These are phyloP conservation scores for Cepaea nemoralis DNA, from an alignment of 1,140 invertebrate species.

Conservation along the genomic window DNA sequence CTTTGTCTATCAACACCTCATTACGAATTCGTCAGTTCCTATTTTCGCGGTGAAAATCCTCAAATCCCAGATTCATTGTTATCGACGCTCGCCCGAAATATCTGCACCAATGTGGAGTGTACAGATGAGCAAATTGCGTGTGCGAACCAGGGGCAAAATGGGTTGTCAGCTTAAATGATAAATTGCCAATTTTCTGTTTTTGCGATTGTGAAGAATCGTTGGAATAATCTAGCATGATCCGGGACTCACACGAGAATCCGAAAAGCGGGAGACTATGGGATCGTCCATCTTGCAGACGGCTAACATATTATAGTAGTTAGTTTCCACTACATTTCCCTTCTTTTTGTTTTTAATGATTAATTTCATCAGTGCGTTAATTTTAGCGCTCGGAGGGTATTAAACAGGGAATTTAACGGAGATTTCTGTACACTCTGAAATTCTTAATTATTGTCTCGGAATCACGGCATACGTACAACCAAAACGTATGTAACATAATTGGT, in stretches of 20 bases:
- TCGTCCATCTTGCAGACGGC: not conserved
- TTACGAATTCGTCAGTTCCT: slow-evolving; percentile 2
- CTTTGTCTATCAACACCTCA: slow-evolving; percentile 4
- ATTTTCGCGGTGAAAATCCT: not conserved
- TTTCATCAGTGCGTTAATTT: too few species aligned
- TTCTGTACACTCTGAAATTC: too few species aligned
- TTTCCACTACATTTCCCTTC: too few species aligned
- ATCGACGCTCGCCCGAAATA: slow-evolving; percentile 5
- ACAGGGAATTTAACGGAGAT: too few species aligned
- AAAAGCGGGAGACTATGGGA: slow-evolving; percentile 7
- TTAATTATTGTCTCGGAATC: too few species aligned
- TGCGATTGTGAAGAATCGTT: slow-evolving; percentile 29
- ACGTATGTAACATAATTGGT: too few species aligned
- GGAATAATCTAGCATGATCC: slow-evolving; percentile 22
- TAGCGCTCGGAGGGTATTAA: too few species aligned
- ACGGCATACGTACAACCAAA: too few species aligned
- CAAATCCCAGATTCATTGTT: slow-evolving; percentile 31
- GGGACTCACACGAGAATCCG: slow-evolving; percentile 14
- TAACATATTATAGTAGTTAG: too few species aligned
- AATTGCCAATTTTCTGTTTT: slow-evolving; percentile 37
- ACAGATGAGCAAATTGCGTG: slow-evolving; percentile 31
- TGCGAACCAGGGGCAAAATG: slow-evolving; percentile 3
- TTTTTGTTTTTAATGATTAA: too few species aligned
- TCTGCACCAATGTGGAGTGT: not conserved
- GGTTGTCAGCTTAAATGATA: slow-evolving; percentile 35